Evolutionary conservation across 2,797 vertebrate species (phyloP).

Genomic region (Xenentodon cancila): DNA sequence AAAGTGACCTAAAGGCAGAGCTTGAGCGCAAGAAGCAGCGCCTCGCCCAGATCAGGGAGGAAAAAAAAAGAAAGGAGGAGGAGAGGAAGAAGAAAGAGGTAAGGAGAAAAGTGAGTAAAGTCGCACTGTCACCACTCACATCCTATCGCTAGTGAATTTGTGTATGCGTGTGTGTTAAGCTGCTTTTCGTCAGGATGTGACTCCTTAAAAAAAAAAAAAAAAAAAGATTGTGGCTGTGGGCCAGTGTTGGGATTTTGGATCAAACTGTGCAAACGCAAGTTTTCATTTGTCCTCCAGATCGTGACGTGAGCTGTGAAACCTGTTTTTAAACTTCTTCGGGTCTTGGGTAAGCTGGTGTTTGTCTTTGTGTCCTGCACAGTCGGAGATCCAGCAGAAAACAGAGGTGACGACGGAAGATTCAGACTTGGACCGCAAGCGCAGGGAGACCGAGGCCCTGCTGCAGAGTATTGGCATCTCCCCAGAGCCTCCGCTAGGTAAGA

Average conservation of each 20-base stretch:
- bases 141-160: background rate
- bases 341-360: background rate
- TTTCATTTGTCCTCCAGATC: conserved; percentile 3
- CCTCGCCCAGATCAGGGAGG: conserved; percentile 97
- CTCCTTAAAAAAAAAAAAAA: too few relatives aligned
- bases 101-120: conserved; percentile 76
- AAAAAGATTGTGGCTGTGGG: conserved; percentile 31
- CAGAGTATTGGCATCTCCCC: conserved; percentile 98
- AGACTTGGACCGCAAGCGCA: conserved; percentile 95
- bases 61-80: conserved; percentile 99
- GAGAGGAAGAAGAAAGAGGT: conserved; percentile 99
- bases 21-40: conserved; percentile 98
- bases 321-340: too few relatives aligned
- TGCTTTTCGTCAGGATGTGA: conserved; percentile 47
- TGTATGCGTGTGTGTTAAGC: conserved; percentile 26
- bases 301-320: conserved; percentile 1
- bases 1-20: conserved; percentile 98
- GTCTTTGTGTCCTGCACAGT: conserved; percentile 57
- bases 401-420: conserved; percentile 88
- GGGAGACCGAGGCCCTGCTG: conserved; percentile 96
- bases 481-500: conserved; percentile 90
- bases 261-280: conserved; percentile 5
- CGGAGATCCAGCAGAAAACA: conserved; percentile 80
- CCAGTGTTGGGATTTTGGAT: conserved; percentile 20
- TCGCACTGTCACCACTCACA: conserved; percentile 24